Evolutionary conservation across 2,113 vertebrate genomes (phyloP).

Genomic region (Grallaria varia): DNA sequence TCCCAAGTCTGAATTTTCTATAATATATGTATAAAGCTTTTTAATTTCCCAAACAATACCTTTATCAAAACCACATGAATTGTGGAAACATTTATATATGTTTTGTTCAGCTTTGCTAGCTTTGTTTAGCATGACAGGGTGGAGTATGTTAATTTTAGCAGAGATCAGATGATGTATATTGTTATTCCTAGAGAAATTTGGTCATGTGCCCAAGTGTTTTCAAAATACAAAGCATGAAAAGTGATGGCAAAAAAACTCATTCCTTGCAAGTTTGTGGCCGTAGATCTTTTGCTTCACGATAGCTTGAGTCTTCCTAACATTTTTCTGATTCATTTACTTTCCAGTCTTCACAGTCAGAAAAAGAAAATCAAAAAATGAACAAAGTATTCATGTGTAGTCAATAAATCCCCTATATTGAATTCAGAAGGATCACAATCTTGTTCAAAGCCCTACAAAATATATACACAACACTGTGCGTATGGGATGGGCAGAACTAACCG

Average conservation of each 20-base stretch:
- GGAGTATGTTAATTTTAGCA: conserved; percentile 25
- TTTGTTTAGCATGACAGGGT: background rate
- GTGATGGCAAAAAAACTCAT: background rate
- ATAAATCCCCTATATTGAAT: background rate
- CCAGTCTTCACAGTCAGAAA: background rate
- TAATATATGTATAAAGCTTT: background rate
- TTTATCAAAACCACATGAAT: background rate
- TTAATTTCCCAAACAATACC: background rate
- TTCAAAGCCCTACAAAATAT: background rate
- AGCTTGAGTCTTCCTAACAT: background rate
- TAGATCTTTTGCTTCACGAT: background rate
- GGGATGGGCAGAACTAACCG: background rate
- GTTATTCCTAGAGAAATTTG: conserved; percentile 18
- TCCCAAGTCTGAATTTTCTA: background rate
- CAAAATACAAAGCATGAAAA: background rate
- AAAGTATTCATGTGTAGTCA: background rate
- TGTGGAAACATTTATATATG: background rate
- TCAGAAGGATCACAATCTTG: background rate
- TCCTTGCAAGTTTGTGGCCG: background rate
- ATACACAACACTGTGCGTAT: background rate
- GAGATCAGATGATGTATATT: background rate
- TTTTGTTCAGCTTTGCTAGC: background rate
- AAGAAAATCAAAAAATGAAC: background rate
- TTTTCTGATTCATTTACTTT: background rate
- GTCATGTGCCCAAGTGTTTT: background rate